These are phyloP conservation scores for Drusus annulatus DNA, from an alignment of 1,140 invertebrate species.

Conservation along the genomic window DNA sequence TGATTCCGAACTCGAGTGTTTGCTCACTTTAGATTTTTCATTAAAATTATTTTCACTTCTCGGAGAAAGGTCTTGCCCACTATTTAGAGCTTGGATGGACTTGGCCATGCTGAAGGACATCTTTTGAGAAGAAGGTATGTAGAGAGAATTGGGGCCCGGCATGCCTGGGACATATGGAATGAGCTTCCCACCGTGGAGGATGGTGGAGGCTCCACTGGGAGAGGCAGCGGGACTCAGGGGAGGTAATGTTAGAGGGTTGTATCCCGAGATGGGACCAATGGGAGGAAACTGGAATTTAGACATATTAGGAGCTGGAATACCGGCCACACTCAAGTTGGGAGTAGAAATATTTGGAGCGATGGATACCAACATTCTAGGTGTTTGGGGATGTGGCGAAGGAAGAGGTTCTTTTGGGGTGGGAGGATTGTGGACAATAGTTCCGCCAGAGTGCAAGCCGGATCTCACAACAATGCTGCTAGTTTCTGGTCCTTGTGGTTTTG, in stretches of 20 bases:
- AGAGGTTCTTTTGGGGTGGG: conserved; percentile 69
- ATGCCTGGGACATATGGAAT: conserved; percentile 90
- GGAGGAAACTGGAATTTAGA: conserved; percentile 76
- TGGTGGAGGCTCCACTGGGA: conserved; percentile 71
- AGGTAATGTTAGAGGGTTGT: conserved; percentile 78
- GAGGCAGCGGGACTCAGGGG: conserved; percentile 68
- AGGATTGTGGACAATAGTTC: conserved; percentile 79
- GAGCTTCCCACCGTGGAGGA: conserved; percentile 79
- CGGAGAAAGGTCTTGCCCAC: not conserved
- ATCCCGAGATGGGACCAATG: conserved; percentile 78
- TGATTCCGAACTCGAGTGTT: not conserved
- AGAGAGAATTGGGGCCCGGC: conserved; percentile 81
- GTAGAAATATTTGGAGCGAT: conserved; percentile 74
- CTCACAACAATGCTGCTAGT: conserved; percentile 78
- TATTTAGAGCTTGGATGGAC: conserved; percentile 16
- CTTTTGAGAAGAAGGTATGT: conserved; percentile 60
- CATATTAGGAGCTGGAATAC: conserved; percentile 65
- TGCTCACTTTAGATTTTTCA: conserved; percentile 16
- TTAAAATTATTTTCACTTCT: conserved; percentile 20
- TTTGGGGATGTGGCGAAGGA: conserved; percentile 69
- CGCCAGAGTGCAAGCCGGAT: conserved; percentile 82
- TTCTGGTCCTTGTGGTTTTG: conserved; percentile 67
- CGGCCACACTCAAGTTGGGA: conserved; percentile 71
- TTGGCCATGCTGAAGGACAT: conserved; percentile 37
- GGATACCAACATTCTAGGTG: conserved; percentile 73